These are phyloP conservation scores for Norana najaformis DNA, from an alignment of 2,888 invertebrate species.

Conservation along the genomic window DNA sequence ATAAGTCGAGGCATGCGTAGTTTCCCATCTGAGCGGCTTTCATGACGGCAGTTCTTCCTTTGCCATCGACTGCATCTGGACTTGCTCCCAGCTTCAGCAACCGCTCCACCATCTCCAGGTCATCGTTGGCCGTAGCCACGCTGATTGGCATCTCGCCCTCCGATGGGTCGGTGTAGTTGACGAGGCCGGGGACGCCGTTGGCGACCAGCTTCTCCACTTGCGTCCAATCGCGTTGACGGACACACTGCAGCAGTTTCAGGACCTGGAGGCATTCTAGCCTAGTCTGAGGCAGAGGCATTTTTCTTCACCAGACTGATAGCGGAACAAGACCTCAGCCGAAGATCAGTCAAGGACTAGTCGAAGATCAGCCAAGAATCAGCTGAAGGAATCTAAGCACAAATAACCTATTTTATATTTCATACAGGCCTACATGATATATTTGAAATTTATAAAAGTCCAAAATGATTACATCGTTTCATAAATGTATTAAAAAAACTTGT, in stretches of 20 bases:
- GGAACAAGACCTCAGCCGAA: not conserved
- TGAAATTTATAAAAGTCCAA: too few relatives aligned
- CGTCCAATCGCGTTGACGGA: conserved; percentile 55
- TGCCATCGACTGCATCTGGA: conserved; percentile 61
- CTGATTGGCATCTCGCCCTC: conserved; percentile 55
- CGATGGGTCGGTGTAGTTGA: conserved; percentile 60
- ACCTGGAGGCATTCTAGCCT: conserved; percentile 60
- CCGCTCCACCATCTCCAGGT: conserved; percentile 61
- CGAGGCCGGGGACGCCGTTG: conserved; percentile 60
- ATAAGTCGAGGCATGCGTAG: conserved; percentile 57
- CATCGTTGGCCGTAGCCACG: conserved; percentile 58
- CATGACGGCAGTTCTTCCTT: conserved; percentile 59
- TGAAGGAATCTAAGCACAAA: not conserved
- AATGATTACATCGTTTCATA: too few relatives aligned
- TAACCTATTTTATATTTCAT: not conserved
- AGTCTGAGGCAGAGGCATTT: conserved; percentile 60
- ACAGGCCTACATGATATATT: not conserved
- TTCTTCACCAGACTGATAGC: not conserved
- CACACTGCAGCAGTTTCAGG: conserved; percentile 62
- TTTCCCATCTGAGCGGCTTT: conserved; percentile 61
- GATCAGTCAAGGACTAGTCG: not conserved
- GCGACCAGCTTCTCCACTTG: conserved; percentile 59
- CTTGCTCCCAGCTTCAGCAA: conserved; percentile 60
- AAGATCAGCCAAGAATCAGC: not conserved
- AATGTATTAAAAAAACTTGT: too few relatives aligned